Evolutionary conservation across 2,888 invertebrate genomes (phyloP), one percentile per base, ranked within the genome.

Genomic region (Drosophila buzzatii): DNA sequence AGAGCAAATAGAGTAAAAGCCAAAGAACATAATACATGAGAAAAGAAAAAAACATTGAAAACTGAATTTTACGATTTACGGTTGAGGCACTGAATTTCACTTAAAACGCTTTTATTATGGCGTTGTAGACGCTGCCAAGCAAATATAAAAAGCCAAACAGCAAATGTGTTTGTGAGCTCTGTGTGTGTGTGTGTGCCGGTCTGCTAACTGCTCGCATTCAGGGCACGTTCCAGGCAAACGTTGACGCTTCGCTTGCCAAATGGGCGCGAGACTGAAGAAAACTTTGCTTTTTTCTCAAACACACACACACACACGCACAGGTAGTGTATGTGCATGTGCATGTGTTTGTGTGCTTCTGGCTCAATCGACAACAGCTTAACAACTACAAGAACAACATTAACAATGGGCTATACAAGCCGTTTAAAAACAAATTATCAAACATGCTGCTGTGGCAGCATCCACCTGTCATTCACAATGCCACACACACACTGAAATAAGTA

Each of bases 351-450:
- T 82, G 45, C 72, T 80, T 78, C 72, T 73, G 52, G 56, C 55
- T 74, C 74, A 74, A 79, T 81, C 77, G 73, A 79, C 87, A 85
- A 71, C 79, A 70, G 51, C 70, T 73, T 60, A 78, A 72, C 76
- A 72, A 35, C 70, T 39, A 74, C 68, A 77, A 70, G 69, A 65
- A 64, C 61, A 66, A 70, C 31, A 56, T n/a, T 23, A 57, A 57
- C 65, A 76, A 72, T 66, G 55, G 52, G 62, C 61, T 51, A 72
- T 67, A 79, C 70, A 76, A 70, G 79, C 79, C 87, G 87, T 89
- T 86, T 86, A 86, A 89, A 86, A 86, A 86, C 86, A 86, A 86
- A 86, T 86, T 86, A 86, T 89, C 82, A 85, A 84, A 76, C 86
- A 89, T 89, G 85, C 76, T 66, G 71, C 77, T 76, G 74, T 76